Conservation (phyloP, 2,888 invertebrate genomes). For the Aleiodes leptofemur region DNA sequence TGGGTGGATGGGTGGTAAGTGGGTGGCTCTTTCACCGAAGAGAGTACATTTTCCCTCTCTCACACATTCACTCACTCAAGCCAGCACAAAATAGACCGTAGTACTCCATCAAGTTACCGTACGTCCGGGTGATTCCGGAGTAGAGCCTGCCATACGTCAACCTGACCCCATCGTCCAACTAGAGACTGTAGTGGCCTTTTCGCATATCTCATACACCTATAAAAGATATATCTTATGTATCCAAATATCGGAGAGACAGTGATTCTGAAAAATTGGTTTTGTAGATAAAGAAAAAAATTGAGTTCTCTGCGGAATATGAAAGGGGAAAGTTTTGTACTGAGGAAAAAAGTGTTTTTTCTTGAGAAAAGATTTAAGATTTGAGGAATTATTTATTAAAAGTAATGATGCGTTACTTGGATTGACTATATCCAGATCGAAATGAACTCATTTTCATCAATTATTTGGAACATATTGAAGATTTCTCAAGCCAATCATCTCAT, state of each 20-base stretch:
- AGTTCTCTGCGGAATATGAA: neutral
- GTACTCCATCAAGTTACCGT: constrained; percentile 70
- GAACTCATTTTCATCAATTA: no score
- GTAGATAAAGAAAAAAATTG: constrained; percentile 11
- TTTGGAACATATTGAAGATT: no score
- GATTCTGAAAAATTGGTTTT: constrained; percentile 29
- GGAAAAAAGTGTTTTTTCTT: no score
- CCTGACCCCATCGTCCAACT: constrained; percentile 67
- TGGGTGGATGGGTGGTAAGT: neutral
- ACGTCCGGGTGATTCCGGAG: constrained; percentile 68
- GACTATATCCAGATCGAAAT: no score
- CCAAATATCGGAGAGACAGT: constrained; percentile 25
- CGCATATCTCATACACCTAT: constrained; percentile 30
- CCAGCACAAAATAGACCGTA: constrained; percentile 60
- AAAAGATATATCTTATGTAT: constrained; percentile 30
- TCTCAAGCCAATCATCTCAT: no score
- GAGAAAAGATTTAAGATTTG: no score
- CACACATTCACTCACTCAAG: constrained; percentile 20
- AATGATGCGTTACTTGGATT: no score
- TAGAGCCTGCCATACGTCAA: constrained; percentile 72
- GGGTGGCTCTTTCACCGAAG: constrained; percentile 16
- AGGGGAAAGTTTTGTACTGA: neutral
- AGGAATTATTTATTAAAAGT: no score
- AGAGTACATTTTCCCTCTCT: constrained; percentile 8
- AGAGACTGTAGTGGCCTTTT: constrained; percentile 52